These are phyloP conservation scores for Cacatua alba DNA, from an alignment of 2,113 vertebrate genomes.

Conservation along the genomic window DNA sequence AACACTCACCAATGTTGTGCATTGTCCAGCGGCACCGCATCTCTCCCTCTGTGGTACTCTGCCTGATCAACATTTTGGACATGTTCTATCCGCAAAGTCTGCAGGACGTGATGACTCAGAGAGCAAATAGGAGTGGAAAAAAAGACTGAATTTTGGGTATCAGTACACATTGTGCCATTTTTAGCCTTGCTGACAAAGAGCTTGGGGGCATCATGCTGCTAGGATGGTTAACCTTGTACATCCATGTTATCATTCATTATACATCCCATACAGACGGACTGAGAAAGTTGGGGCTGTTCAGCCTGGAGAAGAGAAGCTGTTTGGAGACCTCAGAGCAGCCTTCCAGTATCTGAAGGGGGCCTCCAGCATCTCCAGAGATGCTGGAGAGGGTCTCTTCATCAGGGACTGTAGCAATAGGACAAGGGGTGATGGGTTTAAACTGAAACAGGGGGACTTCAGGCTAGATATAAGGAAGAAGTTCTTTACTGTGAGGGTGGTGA, in stretches of 20 bases:
- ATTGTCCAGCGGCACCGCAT: accelerated
- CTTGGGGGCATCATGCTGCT: neutral
- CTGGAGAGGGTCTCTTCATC: neutral
- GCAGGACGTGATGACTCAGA: neutral
- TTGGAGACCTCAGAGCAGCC: neutral
- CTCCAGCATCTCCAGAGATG: neutral
- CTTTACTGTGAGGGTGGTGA: neutral
- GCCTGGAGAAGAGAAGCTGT: neutral
- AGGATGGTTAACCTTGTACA: neutral
- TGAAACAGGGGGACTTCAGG: neutral
- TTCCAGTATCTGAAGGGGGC: neutral
- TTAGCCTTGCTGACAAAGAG: neutral
- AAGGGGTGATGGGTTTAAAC: neutral
- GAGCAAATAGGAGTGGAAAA: neutral
- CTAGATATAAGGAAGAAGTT: neutral
- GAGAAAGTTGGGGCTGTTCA: neutral
- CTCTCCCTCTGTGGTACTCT: accelerated
- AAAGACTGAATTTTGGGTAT: neutral
- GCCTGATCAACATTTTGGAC: neutral
- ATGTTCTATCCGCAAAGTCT: neutral
- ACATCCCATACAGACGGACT: neutral
- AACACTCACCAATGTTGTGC: accelerated
- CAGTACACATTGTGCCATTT: accelerated
- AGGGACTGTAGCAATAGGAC: neutral
- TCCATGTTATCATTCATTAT: neutral